Conservation (phyloP, 1,140 invertebrate species). For the Drosophila truncata region DNA sequence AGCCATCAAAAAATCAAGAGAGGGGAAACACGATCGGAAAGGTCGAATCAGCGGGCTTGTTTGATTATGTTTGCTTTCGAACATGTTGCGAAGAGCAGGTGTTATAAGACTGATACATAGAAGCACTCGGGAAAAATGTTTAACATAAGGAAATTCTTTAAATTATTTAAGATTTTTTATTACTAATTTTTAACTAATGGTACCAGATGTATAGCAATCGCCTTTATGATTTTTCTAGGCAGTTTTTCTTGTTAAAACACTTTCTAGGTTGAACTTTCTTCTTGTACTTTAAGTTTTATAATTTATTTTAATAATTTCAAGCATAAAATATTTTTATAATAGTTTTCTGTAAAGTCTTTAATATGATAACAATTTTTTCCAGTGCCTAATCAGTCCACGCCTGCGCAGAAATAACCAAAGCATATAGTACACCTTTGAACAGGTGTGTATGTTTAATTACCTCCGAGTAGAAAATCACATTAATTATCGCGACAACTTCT, state of each 20-base stretch:
- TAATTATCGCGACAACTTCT: slow-evolving; percentile 37
- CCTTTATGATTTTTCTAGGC: neutral
- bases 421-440: neutral
- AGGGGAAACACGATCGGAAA: slow-evolving; percentile 18
- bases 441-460: slow-evolving; percentile 35
- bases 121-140: neutral
- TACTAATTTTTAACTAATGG: neutral
- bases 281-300: neutral
- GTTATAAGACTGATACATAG: neutral
- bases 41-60: slow-evolving; percentile 11
- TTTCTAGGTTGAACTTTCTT: neutral
- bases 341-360: neutral
- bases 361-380: neutral
- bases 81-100: slow-evolving; percentile 37
- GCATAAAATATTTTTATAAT: neutral
- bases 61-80: slow-evolving; percentile 30
- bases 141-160: neutral
- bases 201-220: neutral
- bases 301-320: neutral
- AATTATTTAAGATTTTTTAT: too few relatives aligned
- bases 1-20: slow-evolving; percentile 11
- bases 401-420: slow-evolving; percentile 8
- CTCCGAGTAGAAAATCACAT: slow-evolving; percentile 14
- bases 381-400: slow-evolving; percentile 4
- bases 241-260: neutral